Evolutionary conservation across 53 echinoderm and acorn worm genomes (phyloP), one percentile per base, ranked within the genome.

Genomic region (Paracentrotus lividus): DNA sequence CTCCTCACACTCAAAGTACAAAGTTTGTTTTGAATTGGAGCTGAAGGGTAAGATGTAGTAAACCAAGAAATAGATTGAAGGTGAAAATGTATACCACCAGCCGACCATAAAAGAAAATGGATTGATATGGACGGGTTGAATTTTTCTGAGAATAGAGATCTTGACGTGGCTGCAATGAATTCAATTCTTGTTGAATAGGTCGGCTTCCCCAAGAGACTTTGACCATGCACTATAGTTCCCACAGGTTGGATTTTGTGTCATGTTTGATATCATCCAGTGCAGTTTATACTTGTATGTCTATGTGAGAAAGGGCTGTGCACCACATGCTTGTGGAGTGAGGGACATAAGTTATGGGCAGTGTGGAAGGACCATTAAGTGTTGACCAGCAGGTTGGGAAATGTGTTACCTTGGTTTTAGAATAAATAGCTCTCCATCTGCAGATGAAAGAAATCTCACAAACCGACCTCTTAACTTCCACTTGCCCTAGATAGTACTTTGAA

Each of bases 141-240:
- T 6, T 45, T 76, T 45, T 47, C 47, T 86, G 55, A 47, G 47
- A 56, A 54, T 21, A 56, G 47, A 54, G 7, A 21, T 53, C 38
- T 86, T 86, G 54, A 56, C 56, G 4, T 55, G 56, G 2, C 21
- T 33, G 55, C 86, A 86, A 36, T 56, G 34, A 86, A 86, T 86
- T 56, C 34, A 86, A 86, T 86, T 86, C 55, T 36, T 55, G 86
- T 86, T 33, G 56, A 52, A 86, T 57, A 20, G 56, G 23, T 12
- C 81, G 1, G 81, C 27, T 81, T 47, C 47, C 81, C 26, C 81
- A 1, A 9, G 47, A 81, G 81, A 86, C n/a, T 18, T 54, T 1
- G 29, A 31, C 66, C 55, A 86, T n/a, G 12, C 36, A 18, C 34
- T 86, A 36, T 56, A n/a, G 26, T 85, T 49, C 27, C 47, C 85